A percentile compares a stretch with the other conserved stretches of the same genome.
phyloP scores from a whole-genome alignment of 2,888 invertebrate species.

The Camptogramma bilineatum region DNA sequence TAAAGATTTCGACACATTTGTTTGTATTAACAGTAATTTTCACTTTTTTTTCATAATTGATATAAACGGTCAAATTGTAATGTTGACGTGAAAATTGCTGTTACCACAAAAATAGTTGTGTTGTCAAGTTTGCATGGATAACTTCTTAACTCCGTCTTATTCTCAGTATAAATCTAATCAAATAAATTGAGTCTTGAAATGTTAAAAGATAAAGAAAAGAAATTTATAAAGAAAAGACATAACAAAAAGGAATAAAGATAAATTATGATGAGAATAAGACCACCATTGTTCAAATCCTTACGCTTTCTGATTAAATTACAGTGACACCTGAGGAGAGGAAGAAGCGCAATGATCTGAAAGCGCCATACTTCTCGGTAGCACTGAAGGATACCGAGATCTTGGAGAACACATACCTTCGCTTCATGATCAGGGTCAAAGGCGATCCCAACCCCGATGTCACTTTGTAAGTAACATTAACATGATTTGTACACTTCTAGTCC shows the following conservation, averaged over 20 bases:
- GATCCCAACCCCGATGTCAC: constrained; percentile 95
- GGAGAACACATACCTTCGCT: constrained; percentile 93
- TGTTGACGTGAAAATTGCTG: background rate
- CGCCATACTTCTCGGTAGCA: constrained; percentile 93
- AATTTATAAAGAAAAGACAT: background rate
- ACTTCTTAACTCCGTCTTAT: constrained; percentile 12
- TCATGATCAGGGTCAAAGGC: constrained; percentile 95
- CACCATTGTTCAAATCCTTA: constrained; percentile 4
- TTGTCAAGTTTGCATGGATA: background rate
- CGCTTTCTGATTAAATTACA: constrained; percentile 56
- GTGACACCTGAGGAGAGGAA: constrained; percentile 90
- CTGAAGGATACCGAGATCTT: constrained; percentile 95
- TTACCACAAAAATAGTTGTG: constrained; percentile 1
- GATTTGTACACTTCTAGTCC: background rate
- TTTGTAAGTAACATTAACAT: constrained; percentile 89
- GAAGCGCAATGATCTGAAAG: constrained; percentile 88
- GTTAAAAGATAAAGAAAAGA: background rate
- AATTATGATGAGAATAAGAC: constrained; percentile 27
- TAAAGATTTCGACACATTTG: background rate
- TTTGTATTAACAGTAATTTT: constrained; percentile 4
- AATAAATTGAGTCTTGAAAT: background rate
- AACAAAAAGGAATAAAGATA: background rate
- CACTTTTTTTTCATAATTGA: background rate
- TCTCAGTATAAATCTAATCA: constrained; percentile 19
- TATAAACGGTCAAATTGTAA: background rate